A percentile compares a stretch with the other conserved stretches of the same genome.
Evolutionary conservation across 2,888 invertebrate species (phyloP).

Genomic region (Druceiella hillmani): DNA sequence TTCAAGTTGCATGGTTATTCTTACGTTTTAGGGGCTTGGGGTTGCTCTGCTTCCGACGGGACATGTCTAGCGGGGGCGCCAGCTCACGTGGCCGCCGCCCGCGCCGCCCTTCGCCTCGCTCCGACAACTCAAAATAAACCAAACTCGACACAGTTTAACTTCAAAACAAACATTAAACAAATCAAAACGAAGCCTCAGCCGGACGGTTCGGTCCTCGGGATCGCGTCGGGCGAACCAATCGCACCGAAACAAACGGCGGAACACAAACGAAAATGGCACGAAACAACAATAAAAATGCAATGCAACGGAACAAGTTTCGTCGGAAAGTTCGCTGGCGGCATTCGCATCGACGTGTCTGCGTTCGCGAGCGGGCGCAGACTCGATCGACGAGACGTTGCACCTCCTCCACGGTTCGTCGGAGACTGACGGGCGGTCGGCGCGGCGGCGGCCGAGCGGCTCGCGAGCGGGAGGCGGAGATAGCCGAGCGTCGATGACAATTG

Average conservation of each 20-base stretch:
- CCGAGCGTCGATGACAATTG: constrained; percentile 6
- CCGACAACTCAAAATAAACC: constrained; percentile 12
- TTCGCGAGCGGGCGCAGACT: constrained; percentile 29
- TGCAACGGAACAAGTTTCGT: no score
- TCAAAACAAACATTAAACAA: constrained; percentile 8
- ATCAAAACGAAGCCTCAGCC: background rate
- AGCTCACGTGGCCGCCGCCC: constrained; percentile 12
- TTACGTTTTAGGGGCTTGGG: constrained; percentile 94
- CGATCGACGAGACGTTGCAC: constrained; percentile 23
- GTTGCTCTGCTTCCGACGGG: constrained; percentile 93
- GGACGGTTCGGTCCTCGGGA: constrained; percentile 7
- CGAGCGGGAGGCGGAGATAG: constrained; percentile 24
- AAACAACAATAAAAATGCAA: no score
- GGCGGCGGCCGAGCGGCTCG: constrained; percentile 26
- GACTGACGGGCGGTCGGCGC: constrained; percentile 18
- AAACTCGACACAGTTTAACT: constrained; percentile 30
- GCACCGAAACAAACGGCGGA: background rate
- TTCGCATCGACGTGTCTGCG: constrained; percentile 27
- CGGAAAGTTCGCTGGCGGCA: no score
- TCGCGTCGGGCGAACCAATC: background rate
- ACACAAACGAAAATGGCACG: no score
- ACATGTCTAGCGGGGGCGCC: constrained; percentile 56
- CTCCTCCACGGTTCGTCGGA: constrained; percentile 18
- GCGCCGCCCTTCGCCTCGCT: constrained; percentile 11
- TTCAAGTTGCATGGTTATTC: constrained; percentile 33